These are phyloP conservation scores for Tachina lurida DNA, from an alignment of 2,888 invertebrate species.

Conservation along the genomic window DNA sequence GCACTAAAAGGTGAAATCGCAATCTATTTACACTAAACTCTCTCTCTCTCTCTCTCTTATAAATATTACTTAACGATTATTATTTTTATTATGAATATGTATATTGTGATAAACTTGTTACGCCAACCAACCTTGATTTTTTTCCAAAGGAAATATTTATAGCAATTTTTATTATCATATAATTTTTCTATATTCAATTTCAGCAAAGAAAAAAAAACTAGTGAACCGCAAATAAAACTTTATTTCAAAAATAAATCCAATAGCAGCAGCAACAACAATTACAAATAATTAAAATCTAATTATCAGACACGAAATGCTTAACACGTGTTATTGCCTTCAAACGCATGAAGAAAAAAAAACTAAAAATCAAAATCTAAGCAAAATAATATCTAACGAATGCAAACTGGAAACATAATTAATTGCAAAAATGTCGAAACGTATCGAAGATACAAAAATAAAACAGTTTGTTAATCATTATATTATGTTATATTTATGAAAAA, in stretches of 20 bases:
- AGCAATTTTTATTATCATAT: neutral
- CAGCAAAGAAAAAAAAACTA: neutral
- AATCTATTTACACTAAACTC: neutral
- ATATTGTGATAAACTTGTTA: neutral
- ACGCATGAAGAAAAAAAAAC: constrained; percentile 6
- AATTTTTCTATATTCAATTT: constrained; percentile 19
- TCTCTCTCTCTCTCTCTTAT: neutral
- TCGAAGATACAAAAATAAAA: constrained; percentile 7
- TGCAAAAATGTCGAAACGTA: constrained; percentile 23
- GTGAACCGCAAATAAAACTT: constrained; percentile 39
- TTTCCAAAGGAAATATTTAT: constrained; percentile 24
- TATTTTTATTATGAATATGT: neutral
- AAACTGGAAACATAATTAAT: constrained; percentile 2
- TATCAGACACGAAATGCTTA: constrained; percentile 28
- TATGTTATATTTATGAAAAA: constrained; percentile 4
- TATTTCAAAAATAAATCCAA: constrained; percentile 21
- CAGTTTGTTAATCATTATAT: constrained; percentile 7
- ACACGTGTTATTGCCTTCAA: constrained; percentile 50
- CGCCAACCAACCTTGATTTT: constrained; percentile 19
- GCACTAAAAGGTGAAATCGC: neutral
- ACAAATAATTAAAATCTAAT: constrained; percentile 52
- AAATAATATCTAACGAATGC: neutral
- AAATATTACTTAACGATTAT: neutral
- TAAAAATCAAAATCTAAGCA: neutral
- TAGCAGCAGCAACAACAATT: constrained; percentile 19